Base-by-base conservation (phyloP, 2,797 vertebrate species). In the Myotis myotis region DNA sequence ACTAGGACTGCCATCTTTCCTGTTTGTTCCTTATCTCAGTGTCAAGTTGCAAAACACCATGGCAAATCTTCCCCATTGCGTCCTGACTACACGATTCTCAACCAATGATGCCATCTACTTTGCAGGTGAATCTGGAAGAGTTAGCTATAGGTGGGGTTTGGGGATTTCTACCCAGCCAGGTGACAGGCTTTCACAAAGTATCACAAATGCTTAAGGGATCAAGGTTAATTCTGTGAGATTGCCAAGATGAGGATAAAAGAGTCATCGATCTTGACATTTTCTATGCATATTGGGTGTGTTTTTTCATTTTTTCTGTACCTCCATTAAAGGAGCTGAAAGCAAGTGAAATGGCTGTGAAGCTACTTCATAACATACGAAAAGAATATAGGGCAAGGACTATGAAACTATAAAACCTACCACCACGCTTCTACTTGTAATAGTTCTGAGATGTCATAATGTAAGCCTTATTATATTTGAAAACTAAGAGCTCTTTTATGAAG, bases 381-480 rank as follows among this genome's bases (percentile, higher is more conserved):
- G 66, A 88, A 81, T 23, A 60, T 2, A 70, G 22, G 49, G n/a
- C 30, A 74, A 71, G 86, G 72, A 55, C 11, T 36, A 47, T n/a
- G 38, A 86, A 88, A 76, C 83, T 75, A 19, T 47, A 76, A 90
- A 87, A 44, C 44, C 28, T 23, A 85, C 66, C 13, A 57, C 44
- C 25, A 85, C 23, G 6, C 30, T 68, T 87, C 71, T 19, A 8
- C 36, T 93, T 76, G 51, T 9, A 80, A 72, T 1, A 91, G n/a
- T 71, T 91, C 49, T 85, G 66, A 84, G 70, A 68, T 95, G 5
- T 72, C 94, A 90, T 68, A 36, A 87, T 25, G 8, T 38, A 84
- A 76, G 93, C 23, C 8, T 90, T 38, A 80, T 6, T 51, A 64
- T 62, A 93, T 87, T 80, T 80, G 44, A 91, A 95, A 90, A 90